Base-by-base conservation (phyloP, 2,888 invertebrate genomes). In the Kryphioiulus occultus region DNA sequence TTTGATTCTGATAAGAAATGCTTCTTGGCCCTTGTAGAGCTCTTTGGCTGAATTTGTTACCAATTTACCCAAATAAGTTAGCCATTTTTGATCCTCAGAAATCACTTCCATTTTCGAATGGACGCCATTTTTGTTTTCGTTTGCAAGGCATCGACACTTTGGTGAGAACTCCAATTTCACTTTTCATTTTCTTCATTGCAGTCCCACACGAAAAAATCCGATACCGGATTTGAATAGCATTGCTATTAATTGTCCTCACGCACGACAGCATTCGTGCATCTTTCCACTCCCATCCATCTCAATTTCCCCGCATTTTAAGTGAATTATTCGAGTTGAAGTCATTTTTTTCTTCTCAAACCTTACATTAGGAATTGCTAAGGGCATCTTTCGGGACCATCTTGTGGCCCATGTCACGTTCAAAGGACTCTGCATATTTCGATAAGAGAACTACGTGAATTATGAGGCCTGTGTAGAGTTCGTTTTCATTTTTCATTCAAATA, bases 151-250 rank as follows among this genome's bases (percentile, higher is more conserved):
- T 59, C n/a, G 19, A 22, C 59, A 59, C 22, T 59, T 59, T n/a
- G 59, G 59, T 59, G 59, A 59, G 59, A 59, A 59, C n/a, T 59
- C n/a, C 59, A 59, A 59, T 59, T 59, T 59, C 59, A n/a, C 22
- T 1, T 59, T 59, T 59, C 19, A 7, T 17, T n/a, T 59, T n/a
- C 59, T 59, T 7, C 7, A 7, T 59, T 59, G 59, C n/a, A 59
- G 22, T 59, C 59, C 59, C 59, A 59, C 19, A n/a, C 22, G 59
- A n/a, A 59, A 59, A 59, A 59, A 59, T 17, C 5, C 59, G 59
- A 59, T 59, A 59, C 59, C 22, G 22, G n/a, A 59, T 59, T 59
- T 59, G 59, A 59, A 59, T 59, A n/a, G 59, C 59, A 22, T 59
- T 1, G 9, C 59, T 59, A n/a, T 42, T 59, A 59, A 59, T 47